Percentiles rank a stretch among this genome's conserved stretches.
phyloP scores from a whole-genome alignment of 2,113 vertebrate genomes.

The Pyrgilauda ruficollis region DNA sequence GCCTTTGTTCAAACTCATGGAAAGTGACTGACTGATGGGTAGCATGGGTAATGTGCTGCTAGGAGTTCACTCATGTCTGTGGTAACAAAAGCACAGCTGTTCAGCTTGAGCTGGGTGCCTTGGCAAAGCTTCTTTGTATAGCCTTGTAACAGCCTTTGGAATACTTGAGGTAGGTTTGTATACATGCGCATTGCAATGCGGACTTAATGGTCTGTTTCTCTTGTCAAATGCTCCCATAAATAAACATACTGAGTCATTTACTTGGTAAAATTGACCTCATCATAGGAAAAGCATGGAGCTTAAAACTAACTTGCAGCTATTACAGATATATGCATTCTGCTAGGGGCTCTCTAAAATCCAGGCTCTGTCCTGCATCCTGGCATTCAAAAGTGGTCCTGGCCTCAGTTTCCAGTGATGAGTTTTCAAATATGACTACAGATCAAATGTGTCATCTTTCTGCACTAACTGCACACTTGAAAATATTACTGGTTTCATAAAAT shows the following conservation, averaged over 20 bases:
- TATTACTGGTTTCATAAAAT: background rate
- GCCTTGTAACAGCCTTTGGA: background rate
- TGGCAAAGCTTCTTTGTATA: background rate
- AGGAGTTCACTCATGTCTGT: background rate
- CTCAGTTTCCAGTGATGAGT: background rate
- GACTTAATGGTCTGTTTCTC: background rate
- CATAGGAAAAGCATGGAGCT: background rate
- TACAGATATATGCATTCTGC: background rate
- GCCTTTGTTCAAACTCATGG: conserved; percentile 23
- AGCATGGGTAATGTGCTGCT: background rate
- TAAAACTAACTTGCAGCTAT: background rate
- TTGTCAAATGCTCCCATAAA: background rate
- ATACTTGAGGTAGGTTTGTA: background rate
- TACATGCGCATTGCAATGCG: background rate
- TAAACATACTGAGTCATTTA: background rate
- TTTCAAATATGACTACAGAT: background rate
- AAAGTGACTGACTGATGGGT: conserved; percentile 44
- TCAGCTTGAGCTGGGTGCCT: background rate
- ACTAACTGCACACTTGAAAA: background rate
- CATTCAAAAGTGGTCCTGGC: background rate
- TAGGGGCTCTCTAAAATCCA: background rate
- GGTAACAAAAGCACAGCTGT: conserved; percentile 9
- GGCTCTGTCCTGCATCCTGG: background rate
- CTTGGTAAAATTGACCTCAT: background rate
- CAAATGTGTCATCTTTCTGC: background rate